Evolutionary conservation across 2,888 invertebrate species (phyloP).

Genomic region (Germaria angustata): DNA sequence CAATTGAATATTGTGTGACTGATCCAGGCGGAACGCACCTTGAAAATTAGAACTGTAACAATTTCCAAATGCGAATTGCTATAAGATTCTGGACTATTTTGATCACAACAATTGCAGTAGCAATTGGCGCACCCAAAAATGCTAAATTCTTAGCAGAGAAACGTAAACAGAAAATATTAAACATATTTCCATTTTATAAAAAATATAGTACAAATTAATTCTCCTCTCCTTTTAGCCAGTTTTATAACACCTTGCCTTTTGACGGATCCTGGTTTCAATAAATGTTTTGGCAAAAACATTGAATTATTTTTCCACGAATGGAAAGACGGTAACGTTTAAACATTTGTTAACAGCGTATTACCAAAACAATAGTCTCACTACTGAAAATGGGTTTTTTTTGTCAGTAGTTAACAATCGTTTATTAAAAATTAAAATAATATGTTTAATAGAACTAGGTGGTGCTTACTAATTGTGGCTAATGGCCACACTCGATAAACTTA

Average conservation of each 20-base stretch:
- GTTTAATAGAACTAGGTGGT: too few species aligned
- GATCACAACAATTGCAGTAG: not conserved
- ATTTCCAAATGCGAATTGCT: not conserved
- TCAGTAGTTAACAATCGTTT: too few species aligned
- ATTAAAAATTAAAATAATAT: too few species aligned
- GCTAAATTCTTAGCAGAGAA: constrained; percentile 41
- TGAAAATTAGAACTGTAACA: not conserved
- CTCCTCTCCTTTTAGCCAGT: constrained; percentile 52
- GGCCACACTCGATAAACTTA: too few species aligned
- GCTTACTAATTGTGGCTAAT: too few species aligned
- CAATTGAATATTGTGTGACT: not conserved
- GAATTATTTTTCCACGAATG: constrained; percentile 60
- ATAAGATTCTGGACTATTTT: not conserved
- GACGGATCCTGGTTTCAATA: constrained; percentile 55
- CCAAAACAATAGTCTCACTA: too few species aligned
- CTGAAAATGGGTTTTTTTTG: too few species aligned
- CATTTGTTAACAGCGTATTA: too few species aligned
- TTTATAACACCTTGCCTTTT: constrained; percentile 63
- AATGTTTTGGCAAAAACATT: constrained; percentile 64
- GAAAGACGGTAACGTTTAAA: constrained; percentile 56
- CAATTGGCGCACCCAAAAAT: not conserved
- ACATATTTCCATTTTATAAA: too few species aligned
- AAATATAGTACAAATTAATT: not conserved
- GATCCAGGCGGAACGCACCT: too few species aligned
- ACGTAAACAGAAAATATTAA: constrained; percentile 28